phyloP scores from a whole-genome alignment of 1,140 invertebrate species.

The Macrotrachela quadricornifera region DNA sequence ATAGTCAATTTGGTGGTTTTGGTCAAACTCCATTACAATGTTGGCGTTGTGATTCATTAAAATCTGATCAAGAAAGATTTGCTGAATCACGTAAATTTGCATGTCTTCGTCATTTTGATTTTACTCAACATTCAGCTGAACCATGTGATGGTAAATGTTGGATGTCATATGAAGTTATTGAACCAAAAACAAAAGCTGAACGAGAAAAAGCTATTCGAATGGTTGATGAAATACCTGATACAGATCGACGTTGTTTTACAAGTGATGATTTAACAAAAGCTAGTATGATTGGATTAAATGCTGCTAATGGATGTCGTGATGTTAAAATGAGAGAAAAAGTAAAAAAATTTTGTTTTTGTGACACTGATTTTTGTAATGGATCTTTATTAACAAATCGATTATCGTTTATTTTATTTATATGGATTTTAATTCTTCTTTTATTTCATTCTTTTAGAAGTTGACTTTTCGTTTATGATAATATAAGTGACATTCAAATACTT shows the following conservation, averaged over 20 bases:
- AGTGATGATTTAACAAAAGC: conserved; percentile 9
- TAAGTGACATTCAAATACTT: no score
- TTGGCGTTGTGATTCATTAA: background rate
- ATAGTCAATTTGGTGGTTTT: conserved; percentile 4
- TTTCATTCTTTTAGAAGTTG: background rate
- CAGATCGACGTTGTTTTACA: conserved; percentile 5
- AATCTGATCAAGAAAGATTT: no score
- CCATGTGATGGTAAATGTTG: conserved; percentile 10
- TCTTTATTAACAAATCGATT: background rate
- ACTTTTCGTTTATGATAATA: no score
- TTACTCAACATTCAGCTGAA: conserved; percentile 7
- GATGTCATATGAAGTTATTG: conserved; percentile 8
- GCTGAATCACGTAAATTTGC: background rate
- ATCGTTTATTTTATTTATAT: background rate
- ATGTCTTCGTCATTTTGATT: conserved; percentile 7
- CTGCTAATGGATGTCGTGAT: conserved; percentile 7
- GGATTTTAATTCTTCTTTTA: background rate
- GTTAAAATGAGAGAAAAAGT: conserved; percentile 10
- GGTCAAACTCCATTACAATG: conserved; percentile 2
- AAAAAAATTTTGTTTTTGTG: conserved; percentile 8
- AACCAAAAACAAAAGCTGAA: conserved; percentile 7
- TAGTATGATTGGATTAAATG: conserved; percentile 6
- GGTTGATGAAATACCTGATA: conserved; percentile 4
- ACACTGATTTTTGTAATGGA: conserved; percentile 6
- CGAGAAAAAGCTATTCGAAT: conserved; percentile 2